Percentiles rank a stretch among this genome's conserved stretches.
phyloP scores from a whole-genome alignment of 2,888 invertebrate genomes.

The Thera britannica region DNA sequence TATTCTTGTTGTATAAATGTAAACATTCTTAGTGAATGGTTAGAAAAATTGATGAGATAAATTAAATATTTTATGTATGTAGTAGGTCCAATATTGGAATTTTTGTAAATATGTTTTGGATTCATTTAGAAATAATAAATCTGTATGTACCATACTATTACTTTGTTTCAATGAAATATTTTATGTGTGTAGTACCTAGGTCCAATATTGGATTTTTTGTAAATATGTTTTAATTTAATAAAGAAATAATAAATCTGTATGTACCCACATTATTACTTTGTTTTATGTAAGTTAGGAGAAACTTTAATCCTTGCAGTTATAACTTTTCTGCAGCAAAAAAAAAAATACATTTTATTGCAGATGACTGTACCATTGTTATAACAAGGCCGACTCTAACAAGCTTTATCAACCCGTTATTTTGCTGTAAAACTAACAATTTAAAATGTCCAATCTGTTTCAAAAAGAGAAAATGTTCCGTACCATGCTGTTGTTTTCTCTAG shows the following conservation, averaged over 20 bases:
- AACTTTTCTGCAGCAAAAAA: no score
- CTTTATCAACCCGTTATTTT: slow-evolving; percentile 14
- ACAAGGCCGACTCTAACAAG: slow-evolving; percentile 1
- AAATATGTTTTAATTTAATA: slow-evolving; percentile 8
- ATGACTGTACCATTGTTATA: not conserved
- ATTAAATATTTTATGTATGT: no score
- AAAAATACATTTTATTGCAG: not conserved
- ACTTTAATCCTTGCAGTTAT: no score
- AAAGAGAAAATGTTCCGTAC: slow-evolving; percentile 25
- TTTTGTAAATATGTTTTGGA: slow-evolving; percentile 7
- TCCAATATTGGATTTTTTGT: slow-evolving; percentile 1
- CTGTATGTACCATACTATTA: no score
- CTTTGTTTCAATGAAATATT: no score
- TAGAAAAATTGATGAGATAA: not conserved
- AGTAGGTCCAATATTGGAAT: no score
- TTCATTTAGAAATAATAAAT: no score
- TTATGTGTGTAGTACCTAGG: no score
- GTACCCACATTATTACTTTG: not conserved
- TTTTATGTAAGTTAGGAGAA: no score
- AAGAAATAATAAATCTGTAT: slow-evolving; percentile 9
- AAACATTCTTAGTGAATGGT: not conserved
- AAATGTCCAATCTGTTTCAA: slow-evolving; percentile 13
- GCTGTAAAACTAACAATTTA: not conserved
- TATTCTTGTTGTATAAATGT: not conserved
- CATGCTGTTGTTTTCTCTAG: slow-evolving; percentile 16